Evolutionary conservation across 2,113 vertebrate genomes (phyloP), one percentile per base, ranked within the genome.

Genomic region (Pseudonaja textilis): DNA sequence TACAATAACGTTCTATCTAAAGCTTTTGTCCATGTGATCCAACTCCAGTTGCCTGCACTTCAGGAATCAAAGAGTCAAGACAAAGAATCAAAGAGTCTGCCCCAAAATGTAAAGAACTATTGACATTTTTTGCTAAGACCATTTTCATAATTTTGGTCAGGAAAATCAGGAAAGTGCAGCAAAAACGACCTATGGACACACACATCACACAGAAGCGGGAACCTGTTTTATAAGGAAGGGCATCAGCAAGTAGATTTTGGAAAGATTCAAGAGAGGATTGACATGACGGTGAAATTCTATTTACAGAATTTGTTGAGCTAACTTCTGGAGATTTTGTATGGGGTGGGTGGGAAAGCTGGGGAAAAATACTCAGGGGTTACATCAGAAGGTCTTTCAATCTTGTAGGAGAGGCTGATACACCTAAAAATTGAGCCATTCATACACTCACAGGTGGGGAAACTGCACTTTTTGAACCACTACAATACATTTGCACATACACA

Each of bases 1-100:
- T 97, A 97, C 97, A 97, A 96, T 97, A 96, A 94, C 96, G 94
- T 96, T 96, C 97, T 97, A 95, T 97, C 97, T 97, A 97, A 96
- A 96, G 87, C 74, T 0, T 0, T 94, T 94, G 94, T 34, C 94
- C 93, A 42, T 42, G 89, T 92, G 94, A 94, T 95, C 97, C 96
- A 96, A 94, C 95, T 94, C 96, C 96, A 94, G 95, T 96, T 8
- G 39, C 96, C 96, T 96, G 96, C 95, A 95, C 96, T 96, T 96
- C 93, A 96, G 95, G 96, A 97, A 96, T 96, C 96, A 96, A 9
- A 89, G 91, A 97, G 95, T 92, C 94, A 95, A 96, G 55, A 85
- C 86, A 87, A 93, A 64, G 61, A 64, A 64, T 64, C 61, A n/a
- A 69, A 34, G 29, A 69, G 11, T 23, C 55, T 69, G n/a, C 34